Conservation (phyloP, 2,797 vertebrate genomes). For the Microctenopoma steveboyesi region DNA sequence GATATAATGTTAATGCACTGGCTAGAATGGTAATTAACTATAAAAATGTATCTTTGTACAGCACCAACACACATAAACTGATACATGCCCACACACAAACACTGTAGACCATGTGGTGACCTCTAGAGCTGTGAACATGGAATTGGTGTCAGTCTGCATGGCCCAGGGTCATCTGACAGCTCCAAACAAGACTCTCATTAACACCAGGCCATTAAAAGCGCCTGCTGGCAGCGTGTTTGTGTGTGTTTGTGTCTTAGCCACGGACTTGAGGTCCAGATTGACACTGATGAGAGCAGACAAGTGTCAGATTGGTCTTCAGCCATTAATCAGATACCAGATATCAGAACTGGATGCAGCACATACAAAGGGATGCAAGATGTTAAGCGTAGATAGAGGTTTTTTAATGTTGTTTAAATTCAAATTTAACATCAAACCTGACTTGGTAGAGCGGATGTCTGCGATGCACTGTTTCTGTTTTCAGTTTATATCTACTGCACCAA, state of each 20-base stretch:
- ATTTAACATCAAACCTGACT: not conserved
- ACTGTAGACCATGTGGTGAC: slow-evolving; percentile 47
- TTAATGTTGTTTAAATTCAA: not conserved
- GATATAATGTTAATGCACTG: slow-evolving; percentile 38
- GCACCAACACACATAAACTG: not conserved
- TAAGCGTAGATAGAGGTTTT: slow-evolving; percentile 8
- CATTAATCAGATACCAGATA: slow-evolving; percentile 21
- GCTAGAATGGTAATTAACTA: slow-evolving; percentile 42
- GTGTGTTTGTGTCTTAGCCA: slow-evolving; percentile 21
- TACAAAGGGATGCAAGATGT: not conserved
- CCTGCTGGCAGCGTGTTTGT: slow-evolving; percentile 42
- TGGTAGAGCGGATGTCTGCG: too few species aligned
- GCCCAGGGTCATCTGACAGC: slow-evolving; percentile 75
- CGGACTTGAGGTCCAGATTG: slow-evolving; percentile 42
- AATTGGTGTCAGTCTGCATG: slow-evolving; percentile 59
- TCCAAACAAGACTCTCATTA: slow-evolving; percentile 79
- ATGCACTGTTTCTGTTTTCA: not conserved
- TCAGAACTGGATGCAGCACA: not conserved
- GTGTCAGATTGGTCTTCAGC: slow-evolving; percentile 61
- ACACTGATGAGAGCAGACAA: slow-evolving; percentile 65
- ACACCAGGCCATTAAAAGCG: slow-evolving; percentile 69
- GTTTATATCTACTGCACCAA: too few species aligned
- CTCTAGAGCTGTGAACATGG: slow-evolving; percentile 69
- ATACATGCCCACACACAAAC: slow-evolving; percentile 13
- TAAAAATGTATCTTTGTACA: slow-evolving; percentile 38